Base-by-base conservation (phyloP, 2,113 vertebrate species). In the Carassius carassius region DNA sequence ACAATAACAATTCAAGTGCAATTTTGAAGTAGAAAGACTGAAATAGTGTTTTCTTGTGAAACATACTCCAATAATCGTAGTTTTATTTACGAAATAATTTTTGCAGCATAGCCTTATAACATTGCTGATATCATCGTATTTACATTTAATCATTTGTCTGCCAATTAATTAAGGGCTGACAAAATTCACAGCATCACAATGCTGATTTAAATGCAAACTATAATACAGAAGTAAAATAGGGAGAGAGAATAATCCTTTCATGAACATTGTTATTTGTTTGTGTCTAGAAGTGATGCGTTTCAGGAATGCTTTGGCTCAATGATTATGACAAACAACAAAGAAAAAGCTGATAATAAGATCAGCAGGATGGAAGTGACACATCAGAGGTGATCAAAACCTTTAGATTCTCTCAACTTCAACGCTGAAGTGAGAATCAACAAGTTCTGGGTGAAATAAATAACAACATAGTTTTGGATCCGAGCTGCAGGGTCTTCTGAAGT, bases 321-420 rank as follows among this genome's bases (percentile, higher is more conserved):
- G 70, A 41, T 51, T 47, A 23, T 51, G 41, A 84, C 76, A 85
- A 82, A 69, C 51, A 67, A 85, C 41, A 54, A 81, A 54, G 29
- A 47, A 63, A 23, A 73, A 54, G 70, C 29, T 17, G 73, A 82
- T 76, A 35, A 69, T 19, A 21, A 32, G 17, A 82, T 7, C 29
- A 44, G 63, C 44, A 78, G 32, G 47, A 82, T 83, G 23, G 67
- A 78, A 32, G 19, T 65, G 73, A 14, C 75, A 63, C 49, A 63
- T 77, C 83, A 76, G 70, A 75, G 41, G 49, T 73, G 60, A 81
- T 87, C 76, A 87, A 81, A 87, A 75, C 80, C 51, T 88, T 81
- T 63, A 41, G 78, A 81, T 58, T 73, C 41, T 37, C 60, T 81
- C n/a, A 17, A 79, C 49, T 85, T 44, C 11, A 56, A 78, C 41